Percentiles rank a stretch among this genome's conserved stretches.
Evolutionary conservation across 2,797 vertebrate genomes (phyloP).

Genomic region (Pangasius krempfi): DNA sequence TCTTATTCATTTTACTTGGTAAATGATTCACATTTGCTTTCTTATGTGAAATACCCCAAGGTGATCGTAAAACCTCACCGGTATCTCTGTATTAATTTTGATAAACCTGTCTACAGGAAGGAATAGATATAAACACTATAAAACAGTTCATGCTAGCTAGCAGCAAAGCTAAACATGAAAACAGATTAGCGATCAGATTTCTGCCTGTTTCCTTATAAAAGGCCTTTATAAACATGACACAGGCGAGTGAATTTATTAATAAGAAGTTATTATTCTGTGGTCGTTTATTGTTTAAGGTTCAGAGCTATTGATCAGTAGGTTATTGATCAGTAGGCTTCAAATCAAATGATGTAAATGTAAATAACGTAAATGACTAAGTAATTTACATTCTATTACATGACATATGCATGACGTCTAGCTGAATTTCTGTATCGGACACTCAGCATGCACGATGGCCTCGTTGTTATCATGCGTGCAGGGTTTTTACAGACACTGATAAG

Average conservation of each 20-base stretch:
- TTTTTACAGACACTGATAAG: conserved; percentile 1
- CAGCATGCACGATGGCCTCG: not conserved
- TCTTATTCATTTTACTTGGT: not conserved
- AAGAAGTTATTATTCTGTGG: not conserved
- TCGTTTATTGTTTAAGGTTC: not conserved
- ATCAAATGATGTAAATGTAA: not conserved
- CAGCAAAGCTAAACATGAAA: not conserved
- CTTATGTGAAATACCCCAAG: not conserved
- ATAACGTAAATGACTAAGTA: not conserved
- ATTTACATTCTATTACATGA: not conserved
- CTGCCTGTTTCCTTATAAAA: not conserved
- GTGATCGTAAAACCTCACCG: too few relatives aligned
- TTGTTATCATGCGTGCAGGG: not conserved
- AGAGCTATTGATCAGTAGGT: not conserved
- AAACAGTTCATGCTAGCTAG: not conserved
- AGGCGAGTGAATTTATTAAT: not conserved
- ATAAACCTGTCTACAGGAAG: not conserved
- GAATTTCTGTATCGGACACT: not conserved
- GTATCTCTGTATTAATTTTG: too few relatives aligned
- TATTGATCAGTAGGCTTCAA: not conserved
- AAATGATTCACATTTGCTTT: not conserved
- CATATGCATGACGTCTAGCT: not conserved
- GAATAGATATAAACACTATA: not conserved
- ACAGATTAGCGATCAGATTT: not conserved
- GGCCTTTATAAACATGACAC: not conserved